Conservation (phyloP, 2,113 vertebrate genomes). For the Smithornis capensis region DNA sequence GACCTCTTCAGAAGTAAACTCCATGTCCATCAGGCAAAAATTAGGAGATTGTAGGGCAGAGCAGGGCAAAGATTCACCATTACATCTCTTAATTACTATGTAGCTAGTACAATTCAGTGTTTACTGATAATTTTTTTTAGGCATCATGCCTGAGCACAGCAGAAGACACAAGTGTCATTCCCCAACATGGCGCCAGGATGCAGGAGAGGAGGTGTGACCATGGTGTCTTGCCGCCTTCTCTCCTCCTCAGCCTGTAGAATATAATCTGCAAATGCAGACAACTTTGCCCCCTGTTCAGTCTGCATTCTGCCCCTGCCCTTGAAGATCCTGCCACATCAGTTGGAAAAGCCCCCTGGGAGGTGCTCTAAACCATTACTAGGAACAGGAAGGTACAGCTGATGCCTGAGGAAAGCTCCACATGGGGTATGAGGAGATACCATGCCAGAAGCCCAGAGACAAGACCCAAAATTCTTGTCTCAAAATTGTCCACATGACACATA, state of each 20-base stretch:
- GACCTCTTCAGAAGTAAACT: neutral
- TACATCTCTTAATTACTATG: neutral
- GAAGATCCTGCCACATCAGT: neutral
- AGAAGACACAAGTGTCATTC: neutral
- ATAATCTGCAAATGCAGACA: neutral
- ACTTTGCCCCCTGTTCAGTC: neutral
- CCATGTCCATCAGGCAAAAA: neutral
- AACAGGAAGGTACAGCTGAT: neutral
- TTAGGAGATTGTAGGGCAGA: neutral
- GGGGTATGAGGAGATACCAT: neutral
- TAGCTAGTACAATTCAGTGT: neutral
- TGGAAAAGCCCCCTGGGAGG: neutral
- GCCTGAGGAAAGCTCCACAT: neutral
- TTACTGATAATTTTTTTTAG: neutral
- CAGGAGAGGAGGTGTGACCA: neutral
- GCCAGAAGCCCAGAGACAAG: neutral
- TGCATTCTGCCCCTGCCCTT: neutral
- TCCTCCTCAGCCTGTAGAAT: neutral
- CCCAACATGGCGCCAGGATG: rapidly evolving
- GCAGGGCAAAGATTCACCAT: neutral
- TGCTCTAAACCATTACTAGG: neutral
- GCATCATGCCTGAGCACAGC: neutral
- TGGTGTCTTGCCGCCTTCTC: neutral
- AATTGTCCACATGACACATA: neutral
- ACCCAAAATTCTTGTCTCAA: neutral